Evolutionary conservation across 2,888 invertebrate species (phyloP).

Genomic region (Osmoderma eremita): DNA sequence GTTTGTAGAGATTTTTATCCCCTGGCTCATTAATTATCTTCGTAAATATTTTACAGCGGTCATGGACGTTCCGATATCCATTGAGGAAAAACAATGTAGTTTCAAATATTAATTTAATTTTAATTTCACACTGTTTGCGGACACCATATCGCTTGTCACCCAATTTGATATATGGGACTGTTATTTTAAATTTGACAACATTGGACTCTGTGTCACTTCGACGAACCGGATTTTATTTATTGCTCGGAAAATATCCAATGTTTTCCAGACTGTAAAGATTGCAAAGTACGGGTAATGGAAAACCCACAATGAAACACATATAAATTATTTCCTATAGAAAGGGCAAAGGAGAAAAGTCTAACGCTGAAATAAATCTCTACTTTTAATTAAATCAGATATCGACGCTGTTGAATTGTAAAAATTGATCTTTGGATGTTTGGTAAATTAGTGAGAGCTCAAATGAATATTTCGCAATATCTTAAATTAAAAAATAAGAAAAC

Average conservation of each 20-base stretch:
- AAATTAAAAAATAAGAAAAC: no score
- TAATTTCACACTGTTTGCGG: slow-evolving; percentile 12
- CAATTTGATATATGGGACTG: slow-evolving; percentile 32
- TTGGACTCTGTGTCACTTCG: slow-evolving; percentile 18
- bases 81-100: slow-evolving; percentile 37
- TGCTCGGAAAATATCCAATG: slow-evolving; percentile 19
- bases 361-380: neutral
- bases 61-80: slow-evolving; percentile 5
- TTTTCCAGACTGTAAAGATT: slow-evolving; percentile 15
- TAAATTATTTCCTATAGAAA: slow-evolving; percentile 10
- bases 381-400: slow-evolving; percentile 6
- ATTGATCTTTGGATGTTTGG: no score
- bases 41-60: slow-evolving; percentile 35
- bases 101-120: slow-evolving; percentile 39
- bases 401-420: no score
- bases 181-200: slow-evolving; percentile 29
- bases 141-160: neutral
- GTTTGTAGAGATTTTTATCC: slow-evolving; percentile 29
- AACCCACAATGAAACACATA: slow-evolving; percentile 17
- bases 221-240: slow-evolving; percentile 29
- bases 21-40: slow-evolving; percentile 37
- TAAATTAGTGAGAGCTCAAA: no score
- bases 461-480: no score
- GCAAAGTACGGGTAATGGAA: slow-evolving; percentile 18
- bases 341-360: slow-evolving; percentile 12